Evolutionary conservation across 2,797 vertebrate genomes (phyloP), one percentile per base, ranked within the genome.

Genomic region (Simalia tracyae): DNA sequence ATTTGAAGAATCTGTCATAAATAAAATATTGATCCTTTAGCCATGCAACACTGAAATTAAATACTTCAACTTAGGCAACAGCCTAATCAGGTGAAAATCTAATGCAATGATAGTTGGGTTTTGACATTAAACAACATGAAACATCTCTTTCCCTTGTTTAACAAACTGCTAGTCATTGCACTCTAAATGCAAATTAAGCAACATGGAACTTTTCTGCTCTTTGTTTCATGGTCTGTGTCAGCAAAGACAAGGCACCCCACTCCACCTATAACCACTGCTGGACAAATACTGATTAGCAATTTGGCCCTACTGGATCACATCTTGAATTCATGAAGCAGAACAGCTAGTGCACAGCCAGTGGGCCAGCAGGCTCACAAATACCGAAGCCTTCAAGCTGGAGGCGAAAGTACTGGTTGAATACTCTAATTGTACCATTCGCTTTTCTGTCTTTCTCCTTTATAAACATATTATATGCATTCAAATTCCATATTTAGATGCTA

Each of bases 41-140:
- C 54, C 66, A 87, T 86, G 86, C 19, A 92, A 86, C 9, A 92
- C 87, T 72, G 59, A 87, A 72, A 86, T 87, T 66, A 57, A 36
- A 72, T 91, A 86, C 12, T 57, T 63, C 57, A 42, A 14, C 66
- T 89, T 86, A 59, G 84, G 63, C 50, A 87, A 42, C 1, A 24
- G 46, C 60, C 86, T n/a, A 46, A 87, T 87, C 87, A 87, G 85
- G 26, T 72, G 56, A 72, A 87, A 87, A 72, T 42, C 90, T 87
- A 76, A 28, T 50, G 31, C 72, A n/a, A 68, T 86, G 66, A 68
- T 42, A 59, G 19, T 81, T 87, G 31, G 31, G 61, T 86, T 91
- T 66, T 88, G 28, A 86, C 31, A 60, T 42, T 50, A 68, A 91
- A 72, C 64, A 42, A 50, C 64, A 87, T 72, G 60, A 50, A 84